phyloP scores from a whole-genome alignment of 2,113 vertebrate genomes.

The Pelusios castaneus region DNA sequence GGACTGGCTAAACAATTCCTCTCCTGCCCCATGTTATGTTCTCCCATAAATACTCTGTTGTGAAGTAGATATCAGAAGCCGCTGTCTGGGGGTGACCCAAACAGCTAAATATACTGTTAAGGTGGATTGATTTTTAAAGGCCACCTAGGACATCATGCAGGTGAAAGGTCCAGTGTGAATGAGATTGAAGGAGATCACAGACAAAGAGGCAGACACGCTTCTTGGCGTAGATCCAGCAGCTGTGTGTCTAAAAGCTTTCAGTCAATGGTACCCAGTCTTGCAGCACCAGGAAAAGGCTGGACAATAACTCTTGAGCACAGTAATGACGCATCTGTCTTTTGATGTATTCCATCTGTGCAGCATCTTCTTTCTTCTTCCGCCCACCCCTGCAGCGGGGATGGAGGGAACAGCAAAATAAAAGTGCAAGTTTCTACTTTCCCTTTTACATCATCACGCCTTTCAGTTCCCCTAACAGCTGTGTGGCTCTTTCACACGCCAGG shows the following conservation, averaged over 20 bases:
- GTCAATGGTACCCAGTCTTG: constrained; percentile 47
- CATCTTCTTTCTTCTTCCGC: not conserved
- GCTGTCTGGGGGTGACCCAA: not conserved
- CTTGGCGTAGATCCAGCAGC: constrained; percentile 58
- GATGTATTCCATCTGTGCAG: not conserved
- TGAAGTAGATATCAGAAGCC: not conserved
- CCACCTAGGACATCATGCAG: constrained; percentile 43
- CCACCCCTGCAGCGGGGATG: accelerated
- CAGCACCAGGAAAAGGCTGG: constrained; percentile 42
- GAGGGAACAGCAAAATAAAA: not conserved
- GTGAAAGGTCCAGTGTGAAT: constrained; percentile 49
- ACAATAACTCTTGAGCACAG: constrained; percentile 46
- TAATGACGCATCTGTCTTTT: constrained; percentile 44
- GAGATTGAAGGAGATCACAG: constrained; percentile 37
- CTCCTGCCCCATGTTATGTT: not conserved
- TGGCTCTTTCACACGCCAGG: accelerated
- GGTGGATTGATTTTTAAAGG: constrained; percentile 44
- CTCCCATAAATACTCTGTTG: not conserved
- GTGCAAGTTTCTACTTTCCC: constrained; percentile 1
- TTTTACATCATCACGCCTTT: constrained; percentile 14
- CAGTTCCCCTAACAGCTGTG: accelerated
- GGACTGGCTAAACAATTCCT: not conserved
- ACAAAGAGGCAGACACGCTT: constrained; percentile 30
- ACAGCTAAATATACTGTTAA: constrained; percentile 25
- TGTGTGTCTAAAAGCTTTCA: constrained; percentile 50